A percentile compares a stretch with the other conserved stretches of the same genome.
Conservation (phyloP, 1,140 invertebrate species). For the Phthorimaea operculella region DNA sequence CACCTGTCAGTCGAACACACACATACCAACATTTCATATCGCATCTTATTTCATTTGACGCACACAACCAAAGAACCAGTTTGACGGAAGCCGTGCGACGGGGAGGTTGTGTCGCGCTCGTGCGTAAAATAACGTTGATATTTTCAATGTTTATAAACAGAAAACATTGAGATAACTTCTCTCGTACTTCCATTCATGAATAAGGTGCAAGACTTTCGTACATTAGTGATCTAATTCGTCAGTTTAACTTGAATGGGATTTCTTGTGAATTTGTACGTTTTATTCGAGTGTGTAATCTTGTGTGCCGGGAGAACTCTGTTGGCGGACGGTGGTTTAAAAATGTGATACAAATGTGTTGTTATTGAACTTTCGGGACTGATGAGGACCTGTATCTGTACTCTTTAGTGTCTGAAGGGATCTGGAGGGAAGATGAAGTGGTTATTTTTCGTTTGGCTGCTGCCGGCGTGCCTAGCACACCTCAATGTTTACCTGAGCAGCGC, state of each 20-base stretch:
- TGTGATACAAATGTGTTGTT: slow-evolving; percentile 53
- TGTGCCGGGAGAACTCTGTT: slow-evolving; percentile 48
- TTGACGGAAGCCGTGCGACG: slow-evolving; percentile 30
- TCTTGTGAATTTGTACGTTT: slow-evolving; percentile 52
- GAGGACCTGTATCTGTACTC: slow-evolving; percentile 12
- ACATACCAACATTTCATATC: too few relatives aligned
- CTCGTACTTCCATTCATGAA: slow-evolving; percentile 27
- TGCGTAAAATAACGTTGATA: slow-evolving; percentile 38
- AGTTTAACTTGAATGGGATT: slow-evolving; percentile 21
- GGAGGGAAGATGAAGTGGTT: slow-evolving; percentile 45
- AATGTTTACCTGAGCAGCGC: slow-evolving; percentile 62
- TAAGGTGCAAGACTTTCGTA: slow-evolving; percentile 28
- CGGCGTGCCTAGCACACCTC: slow-evolving; percentile 51
- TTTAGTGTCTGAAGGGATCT: slow-evolving; percentile 10
- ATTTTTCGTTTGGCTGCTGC: slow-evolving; percentile 42
- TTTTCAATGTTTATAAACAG: slow-evolving; percentile 58
- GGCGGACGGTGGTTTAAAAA: slow-evolving; percentile 57
- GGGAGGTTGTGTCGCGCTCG: slow-evolving; percentile 31
- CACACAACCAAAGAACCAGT: slow-evolving; percentile 30
- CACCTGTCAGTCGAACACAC: too few relatives aligned
- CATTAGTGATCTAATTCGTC: slow-evolving; percentile 17
- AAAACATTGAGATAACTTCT: slow-evolving; percentile 25
- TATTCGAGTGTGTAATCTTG: slow-evolving; percentile 59
- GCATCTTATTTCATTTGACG: background rate
- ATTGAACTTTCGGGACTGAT: slow-evolving; percentile 34